These are phyloP conservation scores for Asarcornis scutulata DNA, from an alignment of 2,113 vertebrate species.

Conservation along the genomic window DNA sequence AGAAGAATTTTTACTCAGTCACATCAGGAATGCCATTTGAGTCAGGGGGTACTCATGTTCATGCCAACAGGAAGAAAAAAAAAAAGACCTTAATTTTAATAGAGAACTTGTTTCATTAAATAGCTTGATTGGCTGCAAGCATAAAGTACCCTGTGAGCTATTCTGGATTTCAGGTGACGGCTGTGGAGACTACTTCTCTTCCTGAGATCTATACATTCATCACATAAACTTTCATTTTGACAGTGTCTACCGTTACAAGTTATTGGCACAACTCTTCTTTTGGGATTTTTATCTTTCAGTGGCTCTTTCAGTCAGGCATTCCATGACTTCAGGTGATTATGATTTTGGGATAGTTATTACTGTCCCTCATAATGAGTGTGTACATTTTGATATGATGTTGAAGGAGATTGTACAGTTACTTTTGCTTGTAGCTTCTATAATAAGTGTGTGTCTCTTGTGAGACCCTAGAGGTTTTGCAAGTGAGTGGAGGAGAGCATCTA, in stretches of 20 bases:
- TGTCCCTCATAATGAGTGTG: not conserved
- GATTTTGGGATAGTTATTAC: not conserved
- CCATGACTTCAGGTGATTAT: not conserved
- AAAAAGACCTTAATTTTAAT: not conserved
- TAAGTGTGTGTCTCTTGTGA: not conserved
- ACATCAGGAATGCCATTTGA: accelerated
- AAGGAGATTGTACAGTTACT: not conserved
- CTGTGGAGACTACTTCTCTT: not conserved
- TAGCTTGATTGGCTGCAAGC: not conserved
- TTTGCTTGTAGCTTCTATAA: not conserved
- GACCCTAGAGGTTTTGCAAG: not conserved
- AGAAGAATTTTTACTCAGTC: not conserved
- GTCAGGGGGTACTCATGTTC: not conserved
- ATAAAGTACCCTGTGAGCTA: not conserved
- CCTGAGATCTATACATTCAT: not conserved
- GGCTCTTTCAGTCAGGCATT: not conserved
- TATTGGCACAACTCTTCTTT: not conserved
- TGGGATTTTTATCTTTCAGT: not conserved
- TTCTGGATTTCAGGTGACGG: not conserved
- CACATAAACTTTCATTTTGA: not conserved
- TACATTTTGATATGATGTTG: not conserved
- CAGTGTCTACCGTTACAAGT: not conserved
- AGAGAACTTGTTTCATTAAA: not conserved
- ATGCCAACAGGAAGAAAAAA: not conserved
- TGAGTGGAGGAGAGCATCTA: not conserved